Percentiles rank a stretch among this genome's conserved stretches.
Evolutionary conservation across 2,797 vertebrate species (phyloP).

Genomic region (Mus caroli): DNA sequence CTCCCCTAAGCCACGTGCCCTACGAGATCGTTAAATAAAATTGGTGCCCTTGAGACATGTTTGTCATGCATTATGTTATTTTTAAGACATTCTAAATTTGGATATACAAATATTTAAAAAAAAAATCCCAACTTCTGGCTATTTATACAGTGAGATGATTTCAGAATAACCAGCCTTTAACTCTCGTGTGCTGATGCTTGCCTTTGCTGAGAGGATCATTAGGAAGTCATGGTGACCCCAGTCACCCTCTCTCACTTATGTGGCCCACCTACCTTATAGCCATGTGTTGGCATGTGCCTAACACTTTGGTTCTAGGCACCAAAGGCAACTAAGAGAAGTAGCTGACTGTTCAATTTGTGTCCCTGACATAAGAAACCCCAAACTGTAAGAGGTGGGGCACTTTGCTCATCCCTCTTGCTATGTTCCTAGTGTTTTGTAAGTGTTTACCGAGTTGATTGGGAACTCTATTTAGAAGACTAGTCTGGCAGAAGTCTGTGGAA

Average conservation of each 20-base stretch:
- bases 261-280: background rate
- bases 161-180: background rate
- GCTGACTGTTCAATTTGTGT: background rate
- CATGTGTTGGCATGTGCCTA: background rate
- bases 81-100: background rate
- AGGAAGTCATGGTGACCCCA: background rate
- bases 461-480: background rate
- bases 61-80: background rate
- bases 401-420: background rate
- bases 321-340: background rate
- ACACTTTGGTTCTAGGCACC: background rate
- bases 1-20: rapidly evolving
- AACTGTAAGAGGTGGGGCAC: background rate
- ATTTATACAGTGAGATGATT: background rate
- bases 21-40: background rate
- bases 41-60: background rate
- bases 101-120: background rate
- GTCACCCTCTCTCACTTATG: background rate
- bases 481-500: background rate
- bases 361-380: background rate
- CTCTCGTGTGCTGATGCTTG: background rate
- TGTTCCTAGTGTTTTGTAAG: background rate
- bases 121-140: background rate
- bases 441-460: background rate
- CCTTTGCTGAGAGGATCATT: background rate